phyloP scores from a whole-genome alignment of 2,113 vertebrate species.

The Saccopteryx leptura region DNA sequence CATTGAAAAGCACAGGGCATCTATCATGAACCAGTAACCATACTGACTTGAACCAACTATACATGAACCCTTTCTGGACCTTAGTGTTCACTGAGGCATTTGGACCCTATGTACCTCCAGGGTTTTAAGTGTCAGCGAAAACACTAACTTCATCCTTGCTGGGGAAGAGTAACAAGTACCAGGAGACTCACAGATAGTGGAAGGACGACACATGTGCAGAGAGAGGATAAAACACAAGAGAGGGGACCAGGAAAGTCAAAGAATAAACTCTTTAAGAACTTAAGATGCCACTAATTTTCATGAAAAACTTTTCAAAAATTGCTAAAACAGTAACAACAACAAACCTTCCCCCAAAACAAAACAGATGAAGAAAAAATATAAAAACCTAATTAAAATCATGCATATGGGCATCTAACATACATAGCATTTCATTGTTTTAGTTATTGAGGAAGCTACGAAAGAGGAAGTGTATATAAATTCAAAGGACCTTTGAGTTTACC shows the following conservation, averaged over 20 bases:
- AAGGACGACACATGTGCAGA: rapidly evolving
- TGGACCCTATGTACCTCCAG: background rate
- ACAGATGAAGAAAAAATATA: background rate
- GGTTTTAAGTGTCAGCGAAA: background rate
- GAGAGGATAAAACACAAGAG: background rate
- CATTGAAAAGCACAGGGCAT: background rate
- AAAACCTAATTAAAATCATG: background rate
- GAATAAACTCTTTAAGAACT: background rate
- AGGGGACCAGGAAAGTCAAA: background rate
- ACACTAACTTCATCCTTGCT: background rate
- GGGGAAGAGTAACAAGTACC: background rate
- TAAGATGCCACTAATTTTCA: background rate
- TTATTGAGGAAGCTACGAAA: background rate
- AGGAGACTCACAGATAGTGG: background rate
- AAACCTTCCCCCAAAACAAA: background rate
- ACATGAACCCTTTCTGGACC: too few relatives aligned
- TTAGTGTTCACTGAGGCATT: background rate
- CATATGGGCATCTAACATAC: background rate
- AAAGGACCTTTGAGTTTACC: background rate
- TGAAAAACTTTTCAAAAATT: background rate
- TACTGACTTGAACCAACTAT: background rate
- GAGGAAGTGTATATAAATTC: background rate
- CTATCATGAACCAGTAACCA: background rate
- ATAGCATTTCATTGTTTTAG: background rate
- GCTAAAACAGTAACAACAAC: background rate